Conservation (phyloP, 2,888 invertebrate species). For the Brachypterus glaber region DNA sequence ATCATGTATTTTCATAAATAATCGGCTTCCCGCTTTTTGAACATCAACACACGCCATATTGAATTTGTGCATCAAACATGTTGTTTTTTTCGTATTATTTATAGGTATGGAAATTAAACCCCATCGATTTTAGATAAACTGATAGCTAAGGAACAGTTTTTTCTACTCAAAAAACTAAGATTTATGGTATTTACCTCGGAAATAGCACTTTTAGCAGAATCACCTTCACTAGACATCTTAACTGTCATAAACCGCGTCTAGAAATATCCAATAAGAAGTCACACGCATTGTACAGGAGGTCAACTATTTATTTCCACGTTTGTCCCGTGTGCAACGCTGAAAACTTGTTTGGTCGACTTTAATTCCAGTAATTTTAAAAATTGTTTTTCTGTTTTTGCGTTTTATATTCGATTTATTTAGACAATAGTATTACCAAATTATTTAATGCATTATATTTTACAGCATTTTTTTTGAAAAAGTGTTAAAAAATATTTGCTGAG, state of each 20-base stretch:
- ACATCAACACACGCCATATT: conserved; percentile 41
- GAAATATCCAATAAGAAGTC: conserved; percentile 38
- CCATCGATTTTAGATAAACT: neutral
- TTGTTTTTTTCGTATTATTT: conserved; percentile 22
- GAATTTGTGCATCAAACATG: conserved; percentile 34
- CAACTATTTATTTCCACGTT: conserved; percentile 25
- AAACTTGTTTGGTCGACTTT: conserved; percentile 7
- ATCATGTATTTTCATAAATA: conserved; percentile 5
- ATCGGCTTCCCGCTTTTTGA: conserved; percentile 39
- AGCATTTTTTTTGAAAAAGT: too few species aligned
- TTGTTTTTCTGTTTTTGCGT: too few species aligned
- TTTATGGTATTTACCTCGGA: conserved; percentile 34
- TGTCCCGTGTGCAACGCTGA: too few species aligned
- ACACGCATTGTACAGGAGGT: conserved; percentile 33
- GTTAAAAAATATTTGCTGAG: too few species aligned
- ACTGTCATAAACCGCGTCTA: conserved; percentile 38
- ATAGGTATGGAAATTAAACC: neutral
- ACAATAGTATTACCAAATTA: too few species aligned
- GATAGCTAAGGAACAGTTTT: neutral
- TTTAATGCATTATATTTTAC: too few species aligned
- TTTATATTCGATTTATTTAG: too few species aligned
- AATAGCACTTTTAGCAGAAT: conserved; percentile 38
- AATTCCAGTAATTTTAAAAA: too few species aligned
- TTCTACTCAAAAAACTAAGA: conserved; percentile 6
- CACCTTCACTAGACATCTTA: conserved; percentile 41